Evolutionary conservation across 2,797 vertebrate genomes (phyloP).

Genomic region (Anguilla anguilla): DNA sequence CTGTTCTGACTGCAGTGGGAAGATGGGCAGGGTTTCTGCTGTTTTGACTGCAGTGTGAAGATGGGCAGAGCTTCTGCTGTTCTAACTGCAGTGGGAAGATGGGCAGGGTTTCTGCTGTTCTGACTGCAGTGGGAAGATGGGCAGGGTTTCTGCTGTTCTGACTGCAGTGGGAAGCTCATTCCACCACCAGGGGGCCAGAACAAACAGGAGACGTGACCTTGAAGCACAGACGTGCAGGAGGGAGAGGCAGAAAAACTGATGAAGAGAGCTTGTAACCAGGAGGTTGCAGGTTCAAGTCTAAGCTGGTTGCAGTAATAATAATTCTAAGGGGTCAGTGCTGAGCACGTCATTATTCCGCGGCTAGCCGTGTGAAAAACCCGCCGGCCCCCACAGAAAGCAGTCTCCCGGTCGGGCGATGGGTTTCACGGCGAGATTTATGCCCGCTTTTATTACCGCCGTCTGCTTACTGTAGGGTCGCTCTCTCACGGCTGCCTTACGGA

Average conservation of each 20-base stretch:
- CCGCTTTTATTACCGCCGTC: slow-evolving; percentile 21
- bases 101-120: too few species aligned
- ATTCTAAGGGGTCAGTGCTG: not conserved
- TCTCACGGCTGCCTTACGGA: slow-evolving; percentile 42
- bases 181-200: not conserved
- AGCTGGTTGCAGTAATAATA: not conserved
- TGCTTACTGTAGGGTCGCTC: slow-evolving; percentile 18
- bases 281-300: not conserved
- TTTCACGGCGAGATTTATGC: slow-evolving; percentile 31
- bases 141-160: not conserved
- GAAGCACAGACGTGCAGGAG: too few species aligned
- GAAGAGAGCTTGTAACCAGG: not conserved
- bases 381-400: slow-evolving; percentile 9
- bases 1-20: too few species aligned
- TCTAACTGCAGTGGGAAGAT: not conserved
- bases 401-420: slow-evolving; percentile 17
- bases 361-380: not conserved
- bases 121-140: not conserved
- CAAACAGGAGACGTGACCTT: not conserved
- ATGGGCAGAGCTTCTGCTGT: not conserved
- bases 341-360: slow-evolving; percentile 5
- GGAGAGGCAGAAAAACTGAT: too few species aligned
- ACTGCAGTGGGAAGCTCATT: not conserved
- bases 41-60: not conserved
- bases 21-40: too few species aligned